phyloP scores from a whole-genome alignment of 2,888 invertebrate genomes.

The Pediacus dermestoides region DNA sequence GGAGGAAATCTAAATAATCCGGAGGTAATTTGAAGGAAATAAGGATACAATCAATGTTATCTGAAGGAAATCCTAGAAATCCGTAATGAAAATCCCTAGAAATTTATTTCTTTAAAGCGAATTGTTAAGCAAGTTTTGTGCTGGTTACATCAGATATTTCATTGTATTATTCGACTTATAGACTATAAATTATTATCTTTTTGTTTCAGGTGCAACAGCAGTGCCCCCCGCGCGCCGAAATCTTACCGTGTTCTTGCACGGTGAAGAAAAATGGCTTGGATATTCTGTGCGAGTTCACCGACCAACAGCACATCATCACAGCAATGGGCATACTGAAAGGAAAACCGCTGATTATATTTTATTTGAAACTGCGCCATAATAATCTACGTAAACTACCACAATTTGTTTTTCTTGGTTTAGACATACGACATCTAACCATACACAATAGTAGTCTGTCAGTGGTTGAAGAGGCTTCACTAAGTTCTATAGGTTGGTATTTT shows the following conservation, averaged over 20 bases:
- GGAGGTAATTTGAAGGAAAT: too few relatives aligned
- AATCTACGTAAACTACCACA: conserved; percentile 80
- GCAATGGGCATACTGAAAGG: conserved; percentile 81
- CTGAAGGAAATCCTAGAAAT: too few relatives aligned
- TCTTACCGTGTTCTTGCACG: conserved; percentile 77
- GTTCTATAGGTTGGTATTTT: conserved; percentile 72
- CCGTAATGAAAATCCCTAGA: too few relatives aligned
- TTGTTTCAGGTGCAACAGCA: conserved; percentile 56
- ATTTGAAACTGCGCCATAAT: conserved; percentile 83
- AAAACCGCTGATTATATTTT: conserved; percentile 77
- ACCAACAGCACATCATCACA: conserved; percentile 70
- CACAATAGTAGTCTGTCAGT: conserved; percentile 85
- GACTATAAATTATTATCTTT: too few relatives aligned
- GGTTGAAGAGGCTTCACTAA: conserved; percentile 82
- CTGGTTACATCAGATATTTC: too few relatives aligned
- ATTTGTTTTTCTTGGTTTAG: conserved; percentile 81
- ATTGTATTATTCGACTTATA: too few relatives aligned
- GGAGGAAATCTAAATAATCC: too few relatives aligned
- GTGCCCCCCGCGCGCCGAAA: conserved; percentile 71
- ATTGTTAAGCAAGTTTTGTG: too few relatives aligned
- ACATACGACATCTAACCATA: conserved; percentile 83
- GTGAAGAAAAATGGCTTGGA: conserved; percentile 87
- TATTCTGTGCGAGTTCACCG: conserved; percentile 83
- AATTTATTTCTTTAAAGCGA: too few relatives aligned
- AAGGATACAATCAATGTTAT: too few relatives aligned